Conservation (phyloP, 2,797 vertebrate species). For the Rhinichthys osculus region DNA sequence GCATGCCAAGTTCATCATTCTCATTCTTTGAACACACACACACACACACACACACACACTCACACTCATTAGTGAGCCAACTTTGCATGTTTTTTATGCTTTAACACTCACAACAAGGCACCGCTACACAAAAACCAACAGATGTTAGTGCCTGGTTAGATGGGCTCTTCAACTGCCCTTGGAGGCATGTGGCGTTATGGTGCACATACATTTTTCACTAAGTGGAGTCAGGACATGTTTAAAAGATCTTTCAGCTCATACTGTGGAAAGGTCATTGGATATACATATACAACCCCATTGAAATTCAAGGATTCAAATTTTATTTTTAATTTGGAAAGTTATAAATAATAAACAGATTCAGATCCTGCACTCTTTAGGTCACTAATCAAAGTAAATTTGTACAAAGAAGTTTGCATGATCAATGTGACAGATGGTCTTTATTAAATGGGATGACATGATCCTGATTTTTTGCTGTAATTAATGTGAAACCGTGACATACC, state of each 20-base stretch:
- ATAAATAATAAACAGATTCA: neutral
- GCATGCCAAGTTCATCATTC: slow-evolving; percentile 70
- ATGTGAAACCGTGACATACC: neutral
- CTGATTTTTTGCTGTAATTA: neutral
- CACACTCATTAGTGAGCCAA: slow-evolving; percentile 63
- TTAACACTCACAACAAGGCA: slow-evolving; percentile 54
- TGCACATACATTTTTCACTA: neutral
- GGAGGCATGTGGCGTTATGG: neutral
- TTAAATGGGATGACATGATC: neutral
- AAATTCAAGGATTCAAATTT: neutral
- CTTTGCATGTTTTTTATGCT: slow-evolving; percentile 62
- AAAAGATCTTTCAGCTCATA: neutral
- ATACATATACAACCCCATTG: neutral
- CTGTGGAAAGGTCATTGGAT: neutral
- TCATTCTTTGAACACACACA: slow-evolving; percentile 62
- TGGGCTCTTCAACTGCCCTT: slow-evolving; percentile 47
- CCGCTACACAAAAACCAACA: slow-evolving; percentile 57
- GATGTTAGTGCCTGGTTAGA: slow-evolving; percentile 56
- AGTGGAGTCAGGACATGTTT: neutral
- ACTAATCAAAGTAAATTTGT: slow-evolving; percentile 1
- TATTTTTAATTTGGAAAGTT: neutral
- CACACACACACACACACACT: slow-evolving; percentile 34
- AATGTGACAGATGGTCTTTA: slow-evolving; percentile 2
- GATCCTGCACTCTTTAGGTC: neutral
- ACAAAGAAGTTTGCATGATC: neutral